Evolutionary conservation across 2,797 vertebrate genomes (phyloP).

Genomic region (Caiman crocodilus): DNA sequence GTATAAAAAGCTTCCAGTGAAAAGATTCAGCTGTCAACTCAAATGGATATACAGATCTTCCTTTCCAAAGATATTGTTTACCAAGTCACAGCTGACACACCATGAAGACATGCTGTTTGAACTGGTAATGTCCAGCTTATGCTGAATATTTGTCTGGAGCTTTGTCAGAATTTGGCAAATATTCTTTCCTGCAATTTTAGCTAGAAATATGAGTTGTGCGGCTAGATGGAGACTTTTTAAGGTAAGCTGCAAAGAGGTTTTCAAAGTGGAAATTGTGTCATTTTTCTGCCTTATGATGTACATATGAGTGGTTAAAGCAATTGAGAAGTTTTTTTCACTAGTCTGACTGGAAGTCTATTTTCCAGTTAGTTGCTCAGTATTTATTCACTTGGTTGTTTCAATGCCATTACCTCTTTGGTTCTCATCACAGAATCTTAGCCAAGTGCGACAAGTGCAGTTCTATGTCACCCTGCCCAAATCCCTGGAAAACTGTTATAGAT

Average conservation of each 20-base stretch:
- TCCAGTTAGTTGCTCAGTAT: constrained; percentile 72
- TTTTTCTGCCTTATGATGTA: not conserved
- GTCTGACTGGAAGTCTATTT: constrained; percentile 54
- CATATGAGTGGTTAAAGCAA: not conserved
- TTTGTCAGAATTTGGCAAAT: not conserved
- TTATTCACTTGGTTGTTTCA: constrained; percentile 42
- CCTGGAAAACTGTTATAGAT: no score
- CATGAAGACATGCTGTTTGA: not conserved
- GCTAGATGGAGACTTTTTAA: not conserved
- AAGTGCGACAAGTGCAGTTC: not conserved
- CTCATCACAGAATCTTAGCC: constrained; percentile 39
- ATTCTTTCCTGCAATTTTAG: not conserved
- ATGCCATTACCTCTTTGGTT: constrained; percentile 58
- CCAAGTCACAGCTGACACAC: not conserved
- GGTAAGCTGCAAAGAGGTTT: not conserved
- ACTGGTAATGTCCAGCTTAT: not conserved
- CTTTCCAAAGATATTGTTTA: not conserved
- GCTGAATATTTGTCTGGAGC: not conserved
- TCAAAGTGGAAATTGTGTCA: accelerated
- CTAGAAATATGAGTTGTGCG: not conserved
- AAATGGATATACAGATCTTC: not conserved
- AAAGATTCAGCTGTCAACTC: not conserved
- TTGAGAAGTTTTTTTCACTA: constrained; percentile 10
- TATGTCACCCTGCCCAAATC: no score
- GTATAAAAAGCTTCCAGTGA: not conserved